Conservation (phyloP, 1,140 invertebrate species). For the Trypoxylus dichotomus region DNA sequence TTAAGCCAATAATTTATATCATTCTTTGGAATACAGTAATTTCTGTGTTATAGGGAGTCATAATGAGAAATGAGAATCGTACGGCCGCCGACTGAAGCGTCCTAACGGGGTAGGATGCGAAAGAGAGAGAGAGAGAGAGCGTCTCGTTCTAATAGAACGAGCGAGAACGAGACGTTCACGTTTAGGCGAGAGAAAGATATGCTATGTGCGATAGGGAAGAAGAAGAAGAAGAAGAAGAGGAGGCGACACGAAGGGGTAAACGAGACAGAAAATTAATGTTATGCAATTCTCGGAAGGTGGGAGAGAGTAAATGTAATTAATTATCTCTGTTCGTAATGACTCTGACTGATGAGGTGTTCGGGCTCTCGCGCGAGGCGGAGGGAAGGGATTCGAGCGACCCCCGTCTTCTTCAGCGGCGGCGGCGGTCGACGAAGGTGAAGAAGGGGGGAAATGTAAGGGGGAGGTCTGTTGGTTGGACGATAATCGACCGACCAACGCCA, state of each 20-base stretch:
- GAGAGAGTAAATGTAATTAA: constrained; percentile 56
- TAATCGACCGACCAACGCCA: constrained; percentile 41
- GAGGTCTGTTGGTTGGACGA: constrained; percentile 31
- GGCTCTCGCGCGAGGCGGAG: constrained; percentile 39
- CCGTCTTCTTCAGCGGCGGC: background rate
- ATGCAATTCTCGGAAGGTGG: constrained; percentile 55
- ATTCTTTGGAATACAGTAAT: constrained; percentile 45
- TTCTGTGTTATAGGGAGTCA: constrained; percentile 45
- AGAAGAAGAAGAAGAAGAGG: constrained; percentile 25
- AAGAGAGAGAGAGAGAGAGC: background rate
- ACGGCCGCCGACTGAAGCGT: constrained; percentile 35
- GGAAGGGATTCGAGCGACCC: constrained; percentile 19
- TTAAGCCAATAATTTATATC: constrained; percentile 47
- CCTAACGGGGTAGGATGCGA: background rate
- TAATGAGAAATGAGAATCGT: constrained; percentile 54
- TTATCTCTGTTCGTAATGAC: constrained; percentile 56
- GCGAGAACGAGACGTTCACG: background rate
- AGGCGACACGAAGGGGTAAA: constrained; percentile 33
- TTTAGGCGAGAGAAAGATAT: background rate
- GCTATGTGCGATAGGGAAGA: background rate
- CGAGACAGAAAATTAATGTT: constrained; percentile 54
- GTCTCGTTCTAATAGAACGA: background rate
- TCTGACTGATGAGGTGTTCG: constrained; percentile 56
- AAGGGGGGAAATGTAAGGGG: constrained; percentile 12
- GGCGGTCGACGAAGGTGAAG: too few species aligned